Percentiles rank a stretch among this genome's conserved stretches.
phyloP scores from a whole-genome alignment of 2,113 vertebrate genomes.

The Zeus faber region DNA sequence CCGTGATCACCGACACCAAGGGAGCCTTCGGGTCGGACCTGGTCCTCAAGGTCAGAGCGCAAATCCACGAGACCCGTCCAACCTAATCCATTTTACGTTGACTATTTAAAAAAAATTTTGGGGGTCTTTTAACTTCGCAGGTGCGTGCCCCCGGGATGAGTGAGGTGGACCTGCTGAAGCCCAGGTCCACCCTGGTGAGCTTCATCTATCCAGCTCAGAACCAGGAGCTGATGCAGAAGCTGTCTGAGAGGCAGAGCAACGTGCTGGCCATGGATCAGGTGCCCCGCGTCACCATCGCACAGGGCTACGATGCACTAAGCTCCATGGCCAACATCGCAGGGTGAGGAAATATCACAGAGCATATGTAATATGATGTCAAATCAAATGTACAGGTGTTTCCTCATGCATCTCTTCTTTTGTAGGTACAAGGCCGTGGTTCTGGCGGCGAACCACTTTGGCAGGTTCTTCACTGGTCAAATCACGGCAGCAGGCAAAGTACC shows the following conservation, averaged over 20 bases:
- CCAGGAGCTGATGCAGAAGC: slow-evolving; percentile 68
- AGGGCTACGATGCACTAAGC: slow-evolving; percentile 77
- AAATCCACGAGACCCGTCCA: neutral
- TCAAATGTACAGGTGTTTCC: slow-evolving; percentile 10
- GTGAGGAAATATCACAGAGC: slow-evolving; percentile 58
- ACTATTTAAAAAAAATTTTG: too few species aligned
- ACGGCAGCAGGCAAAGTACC: slow-evolving; percentile 74
- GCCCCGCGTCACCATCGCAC: slow-evolving; percentile 79
- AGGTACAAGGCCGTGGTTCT: slow-evolving; percentile 74
- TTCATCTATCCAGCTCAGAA: slow-evolving; percentile 79
- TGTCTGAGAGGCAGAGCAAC: slow-evolving; percentile 64
- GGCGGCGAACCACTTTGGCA: slow-evolving; percentile 68
- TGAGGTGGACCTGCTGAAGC: slow-evolving; percentile 68
- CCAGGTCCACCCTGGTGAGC: slow-evolving; percentile 69
- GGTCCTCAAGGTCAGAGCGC: slow-evolving; percentile 69
- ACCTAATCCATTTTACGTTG: too few species aligned
- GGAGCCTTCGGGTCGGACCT: slow-evolving; percentile 64
- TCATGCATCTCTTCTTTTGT: slow-evolving; percentile 19
- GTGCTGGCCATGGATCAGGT: slow-evolving; percentile 79
- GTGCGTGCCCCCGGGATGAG: slow-evolving; percentile 67
- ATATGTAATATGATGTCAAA: too few species aligned
- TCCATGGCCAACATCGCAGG: slow-evolving; percentile 79
- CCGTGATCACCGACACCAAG: slow-evolving; percentile 64
- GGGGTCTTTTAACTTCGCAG: slow-evolving; percentile 44
- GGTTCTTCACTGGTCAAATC: slow-evolving; percentile 76